These are phyloP conservation scores for Epinephelus lanceolatus DNA, from an alignment of 2,113 vertebrate species.

Conservation along the genomic window DNA sequence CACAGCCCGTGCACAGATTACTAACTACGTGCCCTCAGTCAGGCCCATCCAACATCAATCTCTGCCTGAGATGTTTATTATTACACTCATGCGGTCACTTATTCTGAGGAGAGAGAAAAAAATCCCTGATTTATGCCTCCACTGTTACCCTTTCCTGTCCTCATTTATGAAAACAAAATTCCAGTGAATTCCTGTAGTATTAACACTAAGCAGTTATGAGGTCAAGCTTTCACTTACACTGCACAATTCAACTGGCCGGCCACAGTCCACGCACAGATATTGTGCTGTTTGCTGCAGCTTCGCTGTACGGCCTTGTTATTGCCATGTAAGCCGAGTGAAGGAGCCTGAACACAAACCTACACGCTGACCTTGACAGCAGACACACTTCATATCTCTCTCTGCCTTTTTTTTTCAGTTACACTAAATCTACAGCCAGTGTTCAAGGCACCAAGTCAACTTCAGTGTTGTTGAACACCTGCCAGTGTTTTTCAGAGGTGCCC, in stretches of 20 bases:
- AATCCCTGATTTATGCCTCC: conserved; percentile 78
- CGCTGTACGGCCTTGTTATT: conserved; percentile 5
- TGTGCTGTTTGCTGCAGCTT: conserved; percentile 18
- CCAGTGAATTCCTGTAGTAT: conserved; percentile 75
- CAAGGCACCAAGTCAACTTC: conserved; percentile 57
- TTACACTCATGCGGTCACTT: conserved; percentile 74
- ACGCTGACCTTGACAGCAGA: conserved; percentile 72
- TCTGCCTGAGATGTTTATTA: conserved; percentile 80
- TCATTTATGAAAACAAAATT: conserved; percentile 79
- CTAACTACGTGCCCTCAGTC: conserved; percentile 85
- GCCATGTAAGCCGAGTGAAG: conserved; percentile 35
- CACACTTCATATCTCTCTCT: conserved; percentile 69
- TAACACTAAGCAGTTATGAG: conserved; percentile 71
- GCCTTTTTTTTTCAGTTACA: conserved; percentile 29
- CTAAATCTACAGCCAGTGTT: conserved; percentile 64
- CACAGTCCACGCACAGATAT: conserved; percentile 5
- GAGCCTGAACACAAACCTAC: conserved; percentile 32
- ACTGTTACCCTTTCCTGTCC: conserved; percentile 76
- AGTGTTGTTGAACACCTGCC: conserved; percentile 78
- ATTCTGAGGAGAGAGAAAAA: conserved; percentile 58
- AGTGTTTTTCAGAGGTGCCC: conserved; percentile 67
- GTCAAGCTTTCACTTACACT: conserved; percentile 76
- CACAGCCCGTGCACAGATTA: conserved; percentile 51
- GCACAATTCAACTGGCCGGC: conserved; percentile 52
- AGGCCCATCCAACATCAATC: conserved; percentile 78